Evolutionary conservation across 2,113 vertebrate species (phyloP).

Genomic region (Columba janthina): DNA sequence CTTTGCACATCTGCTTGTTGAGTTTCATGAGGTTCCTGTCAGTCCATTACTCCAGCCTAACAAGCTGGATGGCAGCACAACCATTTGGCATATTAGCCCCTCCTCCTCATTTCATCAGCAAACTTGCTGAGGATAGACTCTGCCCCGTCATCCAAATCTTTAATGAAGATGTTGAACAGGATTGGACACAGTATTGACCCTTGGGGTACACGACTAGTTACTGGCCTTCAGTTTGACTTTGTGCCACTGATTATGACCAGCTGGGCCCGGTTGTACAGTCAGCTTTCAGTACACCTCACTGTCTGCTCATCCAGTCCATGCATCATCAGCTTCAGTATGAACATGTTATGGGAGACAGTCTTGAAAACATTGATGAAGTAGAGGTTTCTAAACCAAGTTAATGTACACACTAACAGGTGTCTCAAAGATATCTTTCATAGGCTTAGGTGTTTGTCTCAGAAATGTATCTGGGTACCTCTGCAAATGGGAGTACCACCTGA

Average conservation of each 20-base stretch:
- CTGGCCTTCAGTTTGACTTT: background rate
- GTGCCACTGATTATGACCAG: background rate
- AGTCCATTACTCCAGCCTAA: background rate
- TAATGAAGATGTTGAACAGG: background rate
- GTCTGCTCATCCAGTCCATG: background rate
- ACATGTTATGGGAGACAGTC: background rate
- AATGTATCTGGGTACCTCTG: background rate
- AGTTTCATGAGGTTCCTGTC: background rate
- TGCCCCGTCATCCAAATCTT: background rate
- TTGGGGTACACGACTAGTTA: background rate
- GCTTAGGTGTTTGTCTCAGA: background rate
- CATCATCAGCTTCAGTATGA: background rate
- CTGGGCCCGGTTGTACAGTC: background rate
- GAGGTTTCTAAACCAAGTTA: background rate
- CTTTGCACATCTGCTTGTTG: background rate
- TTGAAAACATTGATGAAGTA: background rate
- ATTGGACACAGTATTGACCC: background rate
- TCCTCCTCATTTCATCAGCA: background rate
- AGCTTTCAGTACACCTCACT: background rate
- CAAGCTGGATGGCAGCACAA: background rate
- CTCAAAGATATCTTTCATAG: background rate
- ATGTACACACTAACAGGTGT: background rate
- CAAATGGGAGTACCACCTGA: background rate
- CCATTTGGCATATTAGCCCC: background rate
- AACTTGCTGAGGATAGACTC: background rate